These are phyloP conservation scores for Porites lutea DNA, from an alignment of 64 coral and sea anemone species.

Conservation along the genomic window DNA sequence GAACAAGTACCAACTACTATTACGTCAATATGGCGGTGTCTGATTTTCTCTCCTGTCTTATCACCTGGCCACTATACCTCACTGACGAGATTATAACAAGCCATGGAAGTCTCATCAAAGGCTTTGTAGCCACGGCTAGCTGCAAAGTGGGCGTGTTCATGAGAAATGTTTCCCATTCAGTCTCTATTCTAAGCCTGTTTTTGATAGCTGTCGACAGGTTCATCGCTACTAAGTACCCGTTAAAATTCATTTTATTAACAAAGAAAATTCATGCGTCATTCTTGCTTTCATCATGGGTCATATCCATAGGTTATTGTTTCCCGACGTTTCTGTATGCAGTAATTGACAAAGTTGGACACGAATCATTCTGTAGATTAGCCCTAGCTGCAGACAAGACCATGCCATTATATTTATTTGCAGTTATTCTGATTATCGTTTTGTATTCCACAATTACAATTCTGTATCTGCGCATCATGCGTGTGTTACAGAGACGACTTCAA, in stretches of 20 bases:
- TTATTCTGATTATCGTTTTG: neutral
- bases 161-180: neutral
- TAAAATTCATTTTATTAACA: neutral
- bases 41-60: neutral
- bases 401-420: neutral
- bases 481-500: neutral
- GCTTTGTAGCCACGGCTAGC: neutral
- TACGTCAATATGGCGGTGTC: conserved; percentile 33
- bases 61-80: neutral
- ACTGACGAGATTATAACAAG: neutral
- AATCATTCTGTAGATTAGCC: neutral
- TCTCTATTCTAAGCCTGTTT: neutral
- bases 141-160: neutral
- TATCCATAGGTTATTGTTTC: neutral
- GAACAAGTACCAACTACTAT: conserved; percentile 26
- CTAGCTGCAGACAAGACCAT: neutral
- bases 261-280: neutral
- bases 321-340: neutral
- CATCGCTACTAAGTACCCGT: neutral
- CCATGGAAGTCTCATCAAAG: neutral
- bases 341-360: neutral
- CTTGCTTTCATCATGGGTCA: neutral
- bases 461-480: neutral
- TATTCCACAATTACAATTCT: neutral
- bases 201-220: conserved; percentile 29